Conservation (phyloP, 2,113 vertebrate genomes). For the Maylandia zebra region DNA sequence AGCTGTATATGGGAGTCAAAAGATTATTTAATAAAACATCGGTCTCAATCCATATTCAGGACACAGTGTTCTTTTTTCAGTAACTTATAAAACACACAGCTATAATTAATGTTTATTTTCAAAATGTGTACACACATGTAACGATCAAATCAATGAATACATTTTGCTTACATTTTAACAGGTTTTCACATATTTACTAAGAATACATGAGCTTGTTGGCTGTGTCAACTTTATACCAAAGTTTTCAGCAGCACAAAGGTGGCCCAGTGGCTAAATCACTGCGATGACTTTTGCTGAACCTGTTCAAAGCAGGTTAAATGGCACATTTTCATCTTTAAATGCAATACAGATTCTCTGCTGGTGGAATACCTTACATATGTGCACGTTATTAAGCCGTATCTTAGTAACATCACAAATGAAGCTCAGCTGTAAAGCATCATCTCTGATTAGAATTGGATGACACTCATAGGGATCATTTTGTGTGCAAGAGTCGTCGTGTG, state of each 20-base stretch:
- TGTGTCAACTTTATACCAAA: not conserved
- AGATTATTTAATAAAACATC: not conserved
- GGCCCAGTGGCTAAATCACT: not conserved
- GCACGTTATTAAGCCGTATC: not conserved
- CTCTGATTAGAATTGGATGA: not conserved
- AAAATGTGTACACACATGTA: not conserved
- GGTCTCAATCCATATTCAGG: not conserved
- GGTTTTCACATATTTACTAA: not conserved
- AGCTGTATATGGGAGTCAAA: not conserved
- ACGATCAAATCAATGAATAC: conserved; percentile 16
- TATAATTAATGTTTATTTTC: conserved; percentile 31
- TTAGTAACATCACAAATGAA: not conserved
- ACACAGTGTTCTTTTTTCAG: not conserved
- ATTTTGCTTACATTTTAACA: not conserved
- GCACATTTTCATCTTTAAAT: not conserved
- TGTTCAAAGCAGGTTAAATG: not conserved
- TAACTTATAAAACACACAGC: not conserved
- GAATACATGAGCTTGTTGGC: not conserved
- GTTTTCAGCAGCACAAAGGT: not conserved
- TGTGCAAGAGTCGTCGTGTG: not conserved
- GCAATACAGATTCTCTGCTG: not conserved
- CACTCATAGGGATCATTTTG: not conserved
- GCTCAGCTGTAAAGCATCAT: not conserved
- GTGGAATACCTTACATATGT: not conserved
- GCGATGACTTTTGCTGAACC: not conserved